These are phyloP conservation scores for Mactra quadrangularis DNA, from an alignment of 1,140 invertebrate species.

Conservation along the genomic window DNA sequence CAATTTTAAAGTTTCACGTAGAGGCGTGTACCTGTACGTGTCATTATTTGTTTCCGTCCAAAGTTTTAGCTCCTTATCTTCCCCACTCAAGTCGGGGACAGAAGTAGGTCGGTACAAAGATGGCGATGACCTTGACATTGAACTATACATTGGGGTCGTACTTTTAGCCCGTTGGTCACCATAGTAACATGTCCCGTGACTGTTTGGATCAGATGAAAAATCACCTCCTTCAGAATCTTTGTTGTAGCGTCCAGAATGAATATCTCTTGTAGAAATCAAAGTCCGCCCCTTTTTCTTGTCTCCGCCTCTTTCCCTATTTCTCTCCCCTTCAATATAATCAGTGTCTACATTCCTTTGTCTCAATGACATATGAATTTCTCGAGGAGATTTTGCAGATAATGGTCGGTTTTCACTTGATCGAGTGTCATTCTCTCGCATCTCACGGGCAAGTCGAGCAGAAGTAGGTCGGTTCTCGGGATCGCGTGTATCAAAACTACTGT, in stretches of 20 bases:
- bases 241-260: conserved; percentile 45
- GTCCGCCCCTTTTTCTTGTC: conserved; percentile 37
- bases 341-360: background rate
- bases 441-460: conserved; percentile 22
- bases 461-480: conserved; percentile 41
- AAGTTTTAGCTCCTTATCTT: conserved; percentile 53
- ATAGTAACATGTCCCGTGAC: background rate
- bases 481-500: conserved; percentile 36
- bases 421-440: conserved; percentile 34
- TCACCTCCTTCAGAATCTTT: background rate
- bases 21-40: conserved; percentile 41
- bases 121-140: conserved; percentile 11
- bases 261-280: conserved; percentile 55
- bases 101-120: conserved; percentile 50
- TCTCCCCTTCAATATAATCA: background rate
- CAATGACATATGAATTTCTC: conserved; percentile 47
- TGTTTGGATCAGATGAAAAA: background rate
- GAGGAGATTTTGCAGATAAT: conserved; percentile 27
- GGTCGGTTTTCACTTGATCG: conserved; percentile 31
- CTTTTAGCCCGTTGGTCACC: conserved; percentile 27
- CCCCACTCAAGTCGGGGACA: conserved; percentile 43
- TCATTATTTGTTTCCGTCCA: conserved; percentile 48
- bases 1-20: conserved; percentile 29
- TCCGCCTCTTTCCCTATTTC: conserved; percentile 4
- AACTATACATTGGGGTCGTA: conserved; percentile 16